Base-by-base conservation (phyloP, 2,888 invertebrate species). In the Prosapia bicincta region DNA sequence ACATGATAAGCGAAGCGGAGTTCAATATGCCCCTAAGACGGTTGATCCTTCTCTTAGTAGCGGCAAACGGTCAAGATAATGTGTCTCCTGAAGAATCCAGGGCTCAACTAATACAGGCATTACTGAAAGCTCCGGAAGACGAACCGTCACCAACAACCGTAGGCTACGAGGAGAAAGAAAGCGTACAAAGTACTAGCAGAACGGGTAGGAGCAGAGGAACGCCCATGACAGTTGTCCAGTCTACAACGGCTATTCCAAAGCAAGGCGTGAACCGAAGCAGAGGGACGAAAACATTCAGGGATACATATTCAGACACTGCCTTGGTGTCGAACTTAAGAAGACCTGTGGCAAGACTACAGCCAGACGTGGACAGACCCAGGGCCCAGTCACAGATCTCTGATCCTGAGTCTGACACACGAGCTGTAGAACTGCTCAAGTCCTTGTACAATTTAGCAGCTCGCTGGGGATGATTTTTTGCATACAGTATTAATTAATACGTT, bases 401-500 rank as follows among this genome's bases (percentile, higher is more conserved):
- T 30, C 67, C 76, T 25, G 74, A 76, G 28, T 74, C 79, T 15
- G 94, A 95, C 82, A 90, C 90, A 25, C 88, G 95, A 84, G 95
- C 95, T 15, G 86, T 95, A 81, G 94, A 95, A 85, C 86, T 95
- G 80, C 88, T 95, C 83, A 91, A 93, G 85, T 94, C 95, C 79
- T 87, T 95, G 76, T 95, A 95, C 85, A 90, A 93, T 78, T 90
- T 95, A 83, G 94, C 95, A 75, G 93, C 94, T 24, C 90, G 91
- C 86, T 94, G 94, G 90, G 93, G 93, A 81, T 81, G 54, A 54
- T 54, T 1, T 54, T 20, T 20, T 54, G 20, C 20, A 20, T 38
- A 38, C 15, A 13, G 13, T 20, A 54, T 38, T 54, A 54, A 54
- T 54, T 54, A 54, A 20, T 20, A 20, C 20, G n/a, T 54, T 54